Conservation (phyloP, 2,113 vertebrate genomes). For the Labrus mixtus region DNA sequence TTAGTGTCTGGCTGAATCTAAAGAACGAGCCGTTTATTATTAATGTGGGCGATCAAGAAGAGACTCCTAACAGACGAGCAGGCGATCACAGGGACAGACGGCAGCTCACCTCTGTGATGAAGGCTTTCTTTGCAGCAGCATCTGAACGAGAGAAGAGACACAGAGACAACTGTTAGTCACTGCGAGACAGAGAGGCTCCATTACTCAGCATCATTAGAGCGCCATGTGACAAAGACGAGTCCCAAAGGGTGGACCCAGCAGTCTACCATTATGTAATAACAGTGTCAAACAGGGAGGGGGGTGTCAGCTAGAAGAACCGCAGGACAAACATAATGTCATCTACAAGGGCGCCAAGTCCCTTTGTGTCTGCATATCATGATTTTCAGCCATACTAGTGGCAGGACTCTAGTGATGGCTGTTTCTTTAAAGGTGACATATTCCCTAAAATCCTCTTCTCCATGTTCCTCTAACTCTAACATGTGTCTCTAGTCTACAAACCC, state of each 20-base stretch:
- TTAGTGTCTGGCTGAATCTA: constrained; percentile 1
- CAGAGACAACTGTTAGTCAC: constrained; percentile 40
- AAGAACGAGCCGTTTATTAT: neutral
- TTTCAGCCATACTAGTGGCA: neutral
- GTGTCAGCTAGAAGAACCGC: constrained; percentile 19
- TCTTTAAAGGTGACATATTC: neutral
- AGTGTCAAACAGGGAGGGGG: constrained; percentile 49
- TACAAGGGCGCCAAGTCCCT: constrained; percentile 23
- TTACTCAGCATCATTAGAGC: constrained; percentile 56
- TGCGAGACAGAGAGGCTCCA: constrained; percentile 27
- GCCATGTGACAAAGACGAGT: constrained; percentile 51
- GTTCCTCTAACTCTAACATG: neutral
- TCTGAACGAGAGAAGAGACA: constrained; percentile 56
- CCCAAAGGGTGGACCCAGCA: constrained; percentile 31
- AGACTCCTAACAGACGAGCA: neutral
- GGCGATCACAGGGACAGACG: constrained; percentile 20
- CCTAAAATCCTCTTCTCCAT: neutral
- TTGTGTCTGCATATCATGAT: neutral
- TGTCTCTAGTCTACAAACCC: no score
- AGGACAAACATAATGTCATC: constrained; percentile 34
- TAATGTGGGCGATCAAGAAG: constrained; percentile 55
- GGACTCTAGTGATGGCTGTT: neutral
- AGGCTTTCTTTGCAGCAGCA: constrained; percentile 76
- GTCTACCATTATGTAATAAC: constrained; percentile 63
- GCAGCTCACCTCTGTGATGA: constrained; percentile 80